These are phyloP conservation scores for Cuniculus paca DNA, from an alignment of 2,797 vertebrate species.

Conservation along the genomic window DNA sequence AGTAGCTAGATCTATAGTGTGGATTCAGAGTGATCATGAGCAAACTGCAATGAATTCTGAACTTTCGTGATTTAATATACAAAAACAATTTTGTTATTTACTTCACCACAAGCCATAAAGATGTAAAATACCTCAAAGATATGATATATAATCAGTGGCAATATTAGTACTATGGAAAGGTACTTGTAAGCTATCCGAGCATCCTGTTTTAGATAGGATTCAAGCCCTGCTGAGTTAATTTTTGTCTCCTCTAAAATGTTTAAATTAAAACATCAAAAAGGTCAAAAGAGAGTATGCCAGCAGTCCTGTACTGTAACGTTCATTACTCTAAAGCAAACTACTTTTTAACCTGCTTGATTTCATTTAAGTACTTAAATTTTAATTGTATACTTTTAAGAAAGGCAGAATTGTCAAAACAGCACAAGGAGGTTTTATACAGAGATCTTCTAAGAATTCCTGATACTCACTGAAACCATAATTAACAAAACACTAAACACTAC, in stretches of 20 bases:
- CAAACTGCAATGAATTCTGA: neutral
- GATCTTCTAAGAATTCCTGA: neutral
- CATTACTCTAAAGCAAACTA: slow-evolving; percentile 13
- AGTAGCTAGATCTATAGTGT: neutral
- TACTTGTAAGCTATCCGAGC: neutral
- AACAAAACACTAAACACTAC: neutral
- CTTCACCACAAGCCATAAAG: neutral
- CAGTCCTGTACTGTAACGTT: neutral
- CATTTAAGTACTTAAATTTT: neutral
- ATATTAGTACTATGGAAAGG: neutral
- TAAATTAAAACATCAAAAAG: slow-evolving; percentile 56
- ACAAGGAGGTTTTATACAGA: neutral
- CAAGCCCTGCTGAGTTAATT: neutral
- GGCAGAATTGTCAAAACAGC: neutral
- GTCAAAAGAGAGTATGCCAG: neutral
- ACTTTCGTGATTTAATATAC: neutral
- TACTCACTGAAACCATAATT: neutral
- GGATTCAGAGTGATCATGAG: neutral
- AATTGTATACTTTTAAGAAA: neutral
- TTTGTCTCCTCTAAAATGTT: neutral
- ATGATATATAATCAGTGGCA: neutral
- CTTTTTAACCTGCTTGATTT: slow-evolving; percentile 23
- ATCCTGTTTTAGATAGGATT: neutral
- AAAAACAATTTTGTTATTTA: neutral
- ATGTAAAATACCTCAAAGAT: neutral